Conservation (phyloP, 2,888 invertebrate genomes). For the Oegoconia quadripuncta region DNA sequence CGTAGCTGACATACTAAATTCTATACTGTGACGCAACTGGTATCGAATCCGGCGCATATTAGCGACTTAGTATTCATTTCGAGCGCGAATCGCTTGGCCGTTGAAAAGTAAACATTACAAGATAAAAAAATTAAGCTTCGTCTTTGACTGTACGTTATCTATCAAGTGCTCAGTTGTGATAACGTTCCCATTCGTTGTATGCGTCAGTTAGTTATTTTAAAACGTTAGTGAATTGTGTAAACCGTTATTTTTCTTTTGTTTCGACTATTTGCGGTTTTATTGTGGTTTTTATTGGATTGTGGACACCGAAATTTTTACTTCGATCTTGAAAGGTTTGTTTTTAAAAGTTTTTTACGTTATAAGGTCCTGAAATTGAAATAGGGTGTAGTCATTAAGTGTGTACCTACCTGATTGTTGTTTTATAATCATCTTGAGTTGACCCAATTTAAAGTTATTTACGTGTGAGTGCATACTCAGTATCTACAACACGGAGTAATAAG, state of each 20-base stretch:
- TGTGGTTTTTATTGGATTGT: slow-evolving; percentile 5
- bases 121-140: slow-evolving; percentile 4
- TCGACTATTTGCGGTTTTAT: slow-evolving; percentile 1
- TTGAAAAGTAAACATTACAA: slow-evolving; percentile 7
- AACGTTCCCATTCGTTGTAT: slow-evolving; percentile 3
- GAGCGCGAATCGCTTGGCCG: slow-evolving; percentile 2
- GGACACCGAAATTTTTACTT: neutral
- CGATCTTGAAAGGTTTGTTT: slow-evolving; percentile 4
- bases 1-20: neutral
- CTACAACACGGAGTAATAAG: too few species aligned
- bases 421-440: too few species aligned
- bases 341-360: neutral
- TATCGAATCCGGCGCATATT: slow-evolving; percentile 6
- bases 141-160: neutral
- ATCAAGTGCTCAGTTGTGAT: slow-evolving; percentile 6
- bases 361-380: neutral
- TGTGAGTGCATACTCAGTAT: too few species aligned
- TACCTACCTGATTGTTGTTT: too few species aligned
- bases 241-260: neutral
- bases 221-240: neutral
- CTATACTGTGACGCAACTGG: slow-evolving; percentile 2
- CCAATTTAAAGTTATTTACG: too few species aligned
- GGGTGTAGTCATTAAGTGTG: too few species aligned
- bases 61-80: slow-evolving; percentile 1
- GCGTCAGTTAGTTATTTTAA: slow-evolving; percentile 2